A percentile compares a stretch with the other conserved stretches of the same genome.
Conservation (phyloP, 1,140 invertebrate genomes). For the Heliconius nattereri region DNA sequence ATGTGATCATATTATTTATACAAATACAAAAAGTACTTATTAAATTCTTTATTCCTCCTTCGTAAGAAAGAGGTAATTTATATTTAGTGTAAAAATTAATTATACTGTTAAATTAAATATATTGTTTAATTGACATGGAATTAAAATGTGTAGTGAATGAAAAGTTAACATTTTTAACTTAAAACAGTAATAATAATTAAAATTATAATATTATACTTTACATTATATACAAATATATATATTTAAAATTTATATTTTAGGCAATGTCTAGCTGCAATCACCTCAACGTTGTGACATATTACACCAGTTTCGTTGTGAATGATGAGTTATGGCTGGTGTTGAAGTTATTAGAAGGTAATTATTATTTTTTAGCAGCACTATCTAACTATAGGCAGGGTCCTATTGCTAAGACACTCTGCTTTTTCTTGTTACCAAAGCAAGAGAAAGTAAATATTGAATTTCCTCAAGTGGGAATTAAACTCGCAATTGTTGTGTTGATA, state of each 20-base stretch:
- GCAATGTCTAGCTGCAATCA: slow-evolving; percentile 99
- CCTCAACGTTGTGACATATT: slow-evolving; percentile 99
- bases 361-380: background rate
- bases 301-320: slow-evolving; percentile 98
- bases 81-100: background rate
- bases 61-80: background rate
- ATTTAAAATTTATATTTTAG: slow-evolving; percentile 36
- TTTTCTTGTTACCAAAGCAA: no score
- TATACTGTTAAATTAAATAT: no score
- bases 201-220: background rate
- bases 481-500: no score
- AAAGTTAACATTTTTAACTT: background rate
- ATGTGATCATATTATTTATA: no score
- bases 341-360: slow-evolving; percentile 66
- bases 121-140: background rate
- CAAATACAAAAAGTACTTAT: background rate
- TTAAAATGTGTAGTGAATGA: background rate
- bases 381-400: background rate
- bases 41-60: background rate
- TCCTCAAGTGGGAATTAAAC: no score
- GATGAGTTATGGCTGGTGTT: slow-evolving; percentile 99
- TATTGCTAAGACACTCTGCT: background rate
- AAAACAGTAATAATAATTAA: background rate
- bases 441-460: no score
- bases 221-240: background rate